A percentile compares a stretch with the other conserved stretches of the same genome.
Evolutionary conservation across 2,888 invertebrate genomes (phyloP).

Genomic region (Diadromus collaris): DNA sequence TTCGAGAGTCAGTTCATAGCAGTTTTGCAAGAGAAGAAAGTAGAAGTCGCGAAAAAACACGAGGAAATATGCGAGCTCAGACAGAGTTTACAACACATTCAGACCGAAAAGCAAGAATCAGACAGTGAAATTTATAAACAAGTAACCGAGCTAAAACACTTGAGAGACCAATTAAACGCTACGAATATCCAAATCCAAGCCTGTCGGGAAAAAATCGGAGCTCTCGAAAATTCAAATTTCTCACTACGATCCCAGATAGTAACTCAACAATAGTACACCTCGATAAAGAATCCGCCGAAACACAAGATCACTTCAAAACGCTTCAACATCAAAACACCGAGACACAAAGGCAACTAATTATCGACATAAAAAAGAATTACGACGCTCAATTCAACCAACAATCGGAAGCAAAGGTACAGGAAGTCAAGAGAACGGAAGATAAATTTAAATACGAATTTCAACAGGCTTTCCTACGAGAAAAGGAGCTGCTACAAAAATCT

Average conservation of each 20-base stretch:
- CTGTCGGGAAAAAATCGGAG: constrained; percentile 16
- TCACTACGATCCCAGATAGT: constrained; percentile 40
- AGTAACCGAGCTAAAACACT: constrained; percentile 24
- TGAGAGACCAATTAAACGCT: constrained; percentile 28
- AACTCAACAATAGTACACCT: constrained; percentile 24
- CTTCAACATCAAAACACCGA: constrained; percentile 40
- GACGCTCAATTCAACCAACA: constrained; percentile 36
- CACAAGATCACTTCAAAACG: constrained; percentile 39
- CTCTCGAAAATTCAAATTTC: constrained; percentile 33
- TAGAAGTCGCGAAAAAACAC: constrained; percentile 19
- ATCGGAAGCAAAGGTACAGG: constrained; percentile 29
- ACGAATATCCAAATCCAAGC: not conserved
- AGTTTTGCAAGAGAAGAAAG: constrained; percentile 33
- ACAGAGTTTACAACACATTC: constrained; percentile 31
- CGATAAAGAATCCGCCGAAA: constrained; percentile 33
- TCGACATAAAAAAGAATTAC: constrained; percentile 38
- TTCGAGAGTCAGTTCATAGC: constrained; percentile 23
- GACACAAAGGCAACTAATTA: constrained; percentile 25
- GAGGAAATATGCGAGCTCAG: constrained; percentile 40
- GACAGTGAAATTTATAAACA: constrained; percentile 33
- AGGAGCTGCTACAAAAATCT: not conserved
- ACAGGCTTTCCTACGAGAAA: constrained; percentile 5
- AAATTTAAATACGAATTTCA: constrained; percentile 32
- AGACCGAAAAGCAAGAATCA: constrained; percentile 25
- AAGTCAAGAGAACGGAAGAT: constrained; percentile 37